phyloP scores from a whole-genome alignment of 1,140 invertebrate species.

The Drosophila pachea region DNA sequence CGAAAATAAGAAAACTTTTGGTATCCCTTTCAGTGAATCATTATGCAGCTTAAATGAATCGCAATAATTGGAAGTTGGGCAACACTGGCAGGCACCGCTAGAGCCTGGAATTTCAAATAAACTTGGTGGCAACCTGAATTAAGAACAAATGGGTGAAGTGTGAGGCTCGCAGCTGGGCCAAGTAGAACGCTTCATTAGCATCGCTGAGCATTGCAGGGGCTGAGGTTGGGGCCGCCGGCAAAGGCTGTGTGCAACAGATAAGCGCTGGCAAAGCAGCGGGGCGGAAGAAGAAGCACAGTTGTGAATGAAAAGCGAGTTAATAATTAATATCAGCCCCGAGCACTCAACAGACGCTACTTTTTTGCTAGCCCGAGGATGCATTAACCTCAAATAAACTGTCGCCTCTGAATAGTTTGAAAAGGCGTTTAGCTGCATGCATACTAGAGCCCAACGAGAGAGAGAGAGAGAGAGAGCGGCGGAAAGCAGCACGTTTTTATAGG shows the following conservation, averaged over 20 bases:
- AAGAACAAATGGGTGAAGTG: not conserved
- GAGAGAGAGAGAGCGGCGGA: too few relatives aligned
- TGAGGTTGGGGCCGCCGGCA: conserved; percentile 32
- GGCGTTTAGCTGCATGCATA: conserved; percentile 6
- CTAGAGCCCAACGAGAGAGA: too few relatives aligned
- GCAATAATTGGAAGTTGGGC: not conserved
- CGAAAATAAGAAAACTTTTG: too few relatives aligned
- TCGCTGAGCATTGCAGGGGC: conserved; percentile 19
- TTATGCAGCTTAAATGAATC: not conserved
- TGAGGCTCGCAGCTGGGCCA: conserved; percentile 6
- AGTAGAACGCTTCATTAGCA: conserved; percentile 43
- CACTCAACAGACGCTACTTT: conserved; percentile 41
- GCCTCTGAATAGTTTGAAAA: conserved; percentile 66
- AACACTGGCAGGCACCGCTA: not conserved
- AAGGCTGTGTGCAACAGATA: conserved; percentile 74
- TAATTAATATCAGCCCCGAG: conserved; percentile 71
- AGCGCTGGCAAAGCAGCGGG: conserved; percentile 21
- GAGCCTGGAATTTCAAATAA: not conserved
- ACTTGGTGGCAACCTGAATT: conserved; percentile 1
- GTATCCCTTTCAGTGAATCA: not conserved
- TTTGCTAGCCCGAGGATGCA: conserved; percentile 67
- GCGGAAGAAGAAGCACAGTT: conserved; percentile 4
- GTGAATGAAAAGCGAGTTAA: conserved; percentile 67
- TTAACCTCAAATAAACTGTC: conserved; percentile 67
- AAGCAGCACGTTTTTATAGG: conserved; percentile 42